Percentiles rank a stretch among this genome's conserved stretches.
Conservation (phyloP, 2,113 vertebrate species). For the Laticauda colubrina region DNA sequence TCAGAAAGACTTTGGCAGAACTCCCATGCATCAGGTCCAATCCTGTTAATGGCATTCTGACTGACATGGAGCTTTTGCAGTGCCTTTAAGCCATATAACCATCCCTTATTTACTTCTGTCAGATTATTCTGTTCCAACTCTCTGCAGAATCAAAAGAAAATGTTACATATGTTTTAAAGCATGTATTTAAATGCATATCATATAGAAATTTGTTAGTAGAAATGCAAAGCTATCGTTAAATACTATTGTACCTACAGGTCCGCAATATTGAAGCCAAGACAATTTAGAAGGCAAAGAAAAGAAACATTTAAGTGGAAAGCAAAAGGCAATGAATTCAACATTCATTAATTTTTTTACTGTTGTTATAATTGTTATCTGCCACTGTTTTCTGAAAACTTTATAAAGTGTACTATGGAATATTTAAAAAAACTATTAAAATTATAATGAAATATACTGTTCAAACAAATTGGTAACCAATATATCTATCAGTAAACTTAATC, state of each 20-base stretch:
- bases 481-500: not conserved
- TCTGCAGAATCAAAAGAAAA: constrained; percentile 69
- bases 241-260: not conserved
- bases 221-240: not conserved
- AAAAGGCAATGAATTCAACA: not conserved
- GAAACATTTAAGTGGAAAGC: not conserved
- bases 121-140: constrained; percentile 96
- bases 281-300: not conserved
- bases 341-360: not conserved
- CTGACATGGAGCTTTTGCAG: constrained; percentile 86
- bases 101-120: constrained; percentile 95
- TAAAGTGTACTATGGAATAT: not conserved
- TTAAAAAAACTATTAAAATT: not conserved
- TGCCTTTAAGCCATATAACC: constrained; percentile 91
- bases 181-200: constrained; percentile 24
- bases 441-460: not conserved
- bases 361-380: not conserved
- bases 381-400: not conserved
- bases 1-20: constrained; percentile 95
- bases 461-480: not conserved
- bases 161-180: constrained; percentile 27
- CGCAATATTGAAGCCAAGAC: not conserved
- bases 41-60: constrained; percentile 87
- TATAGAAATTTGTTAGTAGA: constrained; percentile 18
- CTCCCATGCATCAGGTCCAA: constrained; percentile 95